These are phyloP conservation scores for Cremastinae sp. DNA, from an alignment of 2,888 invertebrate genomes.

Conservation along the genomic window DNA sequence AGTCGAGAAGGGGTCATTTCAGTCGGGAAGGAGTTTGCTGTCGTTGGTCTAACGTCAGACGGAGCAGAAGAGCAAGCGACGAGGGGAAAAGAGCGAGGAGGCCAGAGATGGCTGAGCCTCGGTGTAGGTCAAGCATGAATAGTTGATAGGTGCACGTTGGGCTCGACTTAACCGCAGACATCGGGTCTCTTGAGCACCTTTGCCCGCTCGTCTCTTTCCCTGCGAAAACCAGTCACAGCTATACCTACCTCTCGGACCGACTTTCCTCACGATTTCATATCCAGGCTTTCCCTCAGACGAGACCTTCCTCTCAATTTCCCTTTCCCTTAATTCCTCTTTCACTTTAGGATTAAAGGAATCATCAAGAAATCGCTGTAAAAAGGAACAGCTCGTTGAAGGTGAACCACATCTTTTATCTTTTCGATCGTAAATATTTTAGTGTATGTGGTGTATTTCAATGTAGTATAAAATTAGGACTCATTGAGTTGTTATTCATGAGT, in stretches of 20 bases:
- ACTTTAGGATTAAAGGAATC: no score
- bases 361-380: no score
- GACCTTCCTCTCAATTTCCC: neutral
- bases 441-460: no score
- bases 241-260: no score
- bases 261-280: no score
- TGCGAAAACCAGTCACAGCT: no score
- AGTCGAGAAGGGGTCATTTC: slow-evolving; percentile 51
- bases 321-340: neutral
- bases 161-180: slow-evolving; percentile 72
- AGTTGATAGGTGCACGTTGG: slow-evolving; percentile 69
- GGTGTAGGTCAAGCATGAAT: slow-evolving; percentile 75
- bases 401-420: no score
- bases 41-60: slow-evolving; percentile 36
- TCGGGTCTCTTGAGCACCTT: slow-evolving; percentile 66
- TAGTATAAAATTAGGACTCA: no score
- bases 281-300: neutral
- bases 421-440: no score
- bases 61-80: slow-evolving; percentile 44
- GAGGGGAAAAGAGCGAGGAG: slow-evolving; percentile 42
- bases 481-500: no score
- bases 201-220: slow-evolving; percentile 48
- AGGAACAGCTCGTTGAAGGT: no score
- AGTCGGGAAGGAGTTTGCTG: slow-evolving; percentile 50
- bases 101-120: slow-evolving; percentile 31